Base-by-base conservation (phyloP, 2,888 invertebrate genomes). In the Brachypalpus laphriformis region DNA sequence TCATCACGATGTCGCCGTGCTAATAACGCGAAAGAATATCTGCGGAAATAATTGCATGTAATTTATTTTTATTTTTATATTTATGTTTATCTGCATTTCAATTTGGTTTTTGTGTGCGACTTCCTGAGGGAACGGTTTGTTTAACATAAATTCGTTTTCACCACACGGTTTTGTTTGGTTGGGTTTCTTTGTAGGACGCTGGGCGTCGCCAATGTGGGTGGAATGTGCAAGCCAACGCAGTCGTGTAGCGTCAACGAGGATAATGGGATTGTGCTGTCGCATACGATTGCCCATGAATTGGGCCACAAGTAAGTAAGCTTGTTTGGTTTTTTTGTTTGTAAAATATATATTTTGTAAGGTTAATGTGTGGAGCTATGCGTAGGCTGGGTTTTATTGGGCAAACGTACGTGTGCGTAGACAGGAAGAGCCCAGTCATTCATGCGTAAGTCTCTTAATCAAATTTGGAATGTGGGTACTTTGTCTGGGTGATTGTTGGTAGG, bases 181-280 rank as follows among this genome's bases (percentile, higher is more conserved):
- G 8, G 31, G 34, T 16, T 63, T 22, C 34, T 68, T n/a, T 68
- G 40, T 93, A 95, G 95, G 90, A 96, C 97, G 0, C 93, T 97
- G 89, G 98, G 98, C 28, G 94, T 98, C 89, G 97, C 98, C 34
- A 97, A 97, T 92, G 96, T 98, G 87, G 96, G 96, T 0, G 97
- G 97, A 63, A 96, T 98, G 95, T 98, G 98, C 92, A 96, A 96
- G 90, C 95, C 96, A 4, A 94, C 95, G 88, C 94, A 95, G 87
- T 97, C 97, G 90, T 98, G 97, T 91, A 97, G 96, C 89, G 96
- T 98, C 89, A 97, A 97, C 91, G 97, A 98, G 92, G 98, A 98
- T 93, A 96, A 96, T 90, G 98, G 98, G 87, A 95, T 98, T 87
- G 95, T 96, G 90, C 93, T 97, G 74, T 97, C 97, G 25, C 96